Evolutionary conservation across 2,113 vertebrate species (phyloP), one percentile per base, ranked within the genome.

Genomic region (Tamias sibiricus): DNA sequence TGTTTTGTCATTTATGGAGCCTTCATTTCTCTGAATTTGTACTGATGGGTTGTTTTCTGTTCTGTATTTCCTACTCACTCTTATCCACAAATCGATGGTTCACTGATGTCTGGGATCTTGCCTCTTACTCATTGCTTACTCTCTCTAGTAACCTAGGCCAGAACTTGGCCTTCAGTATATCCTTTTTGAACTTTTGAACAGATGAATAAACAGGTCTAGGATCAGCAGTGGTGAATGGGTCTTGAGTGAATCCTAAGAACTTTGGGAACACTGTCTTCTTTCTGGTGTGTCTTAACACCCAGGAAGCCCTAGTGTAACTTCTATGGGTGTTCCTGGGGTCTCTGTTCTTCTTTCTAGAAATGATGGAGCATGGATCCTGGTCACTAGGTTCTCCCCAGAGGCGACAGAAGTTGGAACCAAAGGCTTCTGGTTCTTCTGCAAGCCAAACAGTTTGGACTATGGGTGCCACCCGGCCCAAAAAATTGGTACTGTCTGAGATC

Each of bases 291-390:
- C 40, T 54, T 59, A 5, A 5, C 94, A 49, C 17, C 57, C n/a
- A 44, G 44, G 4, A 89, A 92, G 9, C 75, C n/a, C 59, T 79
- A 59, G 9, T 22, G 81, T 20, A 62, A 76, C 37, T 44, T 83
- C 49, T 77, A 13, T 54, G 62, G 40, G 12, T 94, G 5, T 62
- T 90, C 37, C 20, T 76, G 28, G 62, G 26, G 30, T 28, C 22
- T 95, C 47, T 81, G 20, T 96, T 94, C 42, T 97, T 92, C 42
- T 91, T 26, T 77, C 9, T 90, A 97, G 97, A 95, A 88, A 71
- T 35, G 35, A 35, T n/a, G 32, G 69, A 83, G 1, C 40, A 0
- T 79, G 79, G 20, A 42, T 14, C 74, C 44, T 6, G 0, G 57
- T 37, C 77, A 30, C 24, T 40, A 24, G 11, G 42, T 64, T 2